Base-by-base conservation (phyloP, 2,888 invertebrate species). In the Yponomeuta sedellus region DNA sequence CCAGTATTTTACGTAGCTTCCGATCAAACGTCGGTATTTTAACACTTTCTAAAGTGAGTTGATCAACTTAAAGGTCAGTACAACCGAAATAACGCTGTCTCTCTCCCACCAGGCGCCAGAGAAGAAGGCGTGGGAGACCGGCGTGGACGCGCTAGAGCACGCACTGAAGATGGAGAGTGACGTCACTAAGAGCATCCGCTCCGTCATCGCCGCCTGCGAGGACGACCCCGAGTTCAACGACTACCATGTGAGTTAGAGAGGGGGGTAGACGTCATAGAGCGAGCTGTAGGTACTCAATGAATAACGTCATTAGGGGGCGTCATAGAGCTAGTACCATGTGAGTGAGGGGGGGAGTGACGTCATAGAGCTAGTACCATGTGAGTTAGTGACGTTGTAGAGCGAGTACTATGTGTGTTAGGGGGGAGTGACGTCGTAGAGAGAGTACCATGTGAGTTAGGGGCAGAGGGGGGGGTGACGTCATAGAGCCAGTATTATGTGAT, bases 401-500 rank as follows among this genome's bases (percentile, higher is more conserved):
- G 83, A 86, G 67, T n/a, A n/a, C 75, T 81, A 61, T 95, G 95
- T 81, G 61, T 95, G n/a, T n/a, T n/a, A n/a, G n/a, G n/a, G n/a
- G n/a, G n/a, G n/a, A n/a, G n/a, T n/a, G n/a, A n/a, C n/a, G n/a
- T n/a, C n/a, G n/a, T n/a, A n/a, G n/a, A n/a, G n/a, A n/a, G n/a
- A n/a, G n/a, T n/a, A n/a, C n/a, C n/a, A n/a, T n/a, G n/a, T n/a
- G n/a, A n/a, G n/a, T n/a, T n/a, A 94, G 92, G 4, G n/a, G n/a
- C n/a, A n/a, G n/a, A n/a, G n/a, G 1, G 25, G 25, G 4, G 25
- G 4, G 25, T 25, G 25, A 25, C 25, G 25, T 25, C 25, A 25
- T n/a, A n/a, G n/a, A n/a, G n/a, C n/a, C n/a, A n/a, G n/a, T 97
- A 96, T 82, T 97, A 97, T 80, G 96, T 96, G 34, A 67, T 58